Evolutionary conservation across 2,797 vertebrate species (phyloP), one percentile per base, ranked within the genome.

Genomic region (Gymnocypris eckloni): DNA sequence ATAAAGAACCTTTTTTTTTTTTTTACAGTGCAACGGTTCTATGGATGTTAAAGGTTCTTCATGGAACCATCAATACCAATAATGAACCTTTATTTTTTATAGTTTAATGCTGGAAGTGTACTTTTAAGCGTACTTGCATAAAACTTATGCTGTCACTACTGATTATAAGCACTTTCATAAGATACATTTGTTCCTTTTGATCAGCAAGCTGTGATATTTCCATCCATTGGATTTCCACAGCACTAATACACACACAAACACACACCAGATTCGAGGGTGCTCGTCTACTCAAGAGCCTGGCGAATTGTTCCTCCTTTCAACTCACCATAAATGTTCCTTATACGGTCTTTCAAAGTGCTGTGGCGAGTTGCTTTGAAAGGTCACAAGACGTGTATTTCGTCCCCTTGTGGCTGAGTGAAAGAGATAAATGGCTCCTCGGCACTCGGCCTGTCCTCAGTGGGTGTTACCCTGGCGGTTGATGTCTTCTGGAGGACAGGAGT

Each of bases 381-480:
- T 88, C 82, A 87, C 37, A 85, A 75, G 59, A 85, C 41, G 22
- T 81, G 83, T 69, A 81, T 66, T 72, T 88, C 20, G 4, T 85
- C 84, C 83, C 87, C 82, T 45, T 64, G 79, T 79, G 82, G 81
- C 78, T 50, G n/a, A 33, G 3, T n/a, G 83, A 79, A 72, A 87
- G 86, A 84, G 90, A 82, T 86, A 85, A 82, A 93, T 89, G 87
- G 75, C 76, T 90, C 89, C 85, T 81, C 89, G 88, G 87, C 85
- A 83, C 86, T 88, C 4, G 81, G 73, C 59, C 87, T 83, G 86
- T 91, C 88, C 70, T 90, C 22, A 15, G 86, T 86, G 88, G 81
- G 87, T 88, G 87, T 91, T 86, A 81, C 8, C 88, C 84, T 89
- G 70, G 77, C 90, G 91, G 91, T 89, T 93, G 91, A 89, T 33